Conservation (phyloP, 53 echinoderm and acorn worm genomes). For the Crossaster papposus region DNA sequence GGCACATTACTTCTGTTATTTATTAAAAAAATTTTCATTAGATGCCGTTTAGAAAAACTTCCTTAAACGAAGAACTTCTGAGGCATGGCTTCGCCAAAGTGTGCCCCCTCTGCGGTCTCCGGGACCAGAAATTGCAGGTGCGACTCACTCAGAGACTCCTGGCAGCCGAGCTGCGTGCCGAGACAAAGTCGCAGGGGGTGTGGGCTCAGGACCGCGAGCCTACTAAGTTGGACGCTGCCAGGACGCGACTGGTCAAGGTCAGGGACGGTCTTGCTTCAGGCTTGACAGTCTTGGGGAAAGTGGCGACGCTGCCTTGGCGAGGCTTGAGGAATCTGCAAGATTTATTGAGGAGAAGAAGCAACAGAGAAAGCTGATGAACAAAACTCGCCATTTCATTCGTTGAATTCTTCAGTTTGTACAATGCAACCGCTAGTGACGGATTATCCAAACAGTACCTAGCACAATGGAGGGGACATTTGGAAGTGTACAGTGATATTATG, state of each 20-base stretch:
- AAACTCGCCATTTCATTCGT: too few species aligned
- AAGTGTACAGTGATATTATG: too few species aligned
- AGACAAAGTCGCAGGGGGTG: conserved; percentile 31
- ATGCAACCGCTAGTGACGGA: too few species aligned
- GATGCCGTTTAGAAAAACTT: conserved; percentile 7
- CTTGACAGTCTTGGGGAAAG: neutral
- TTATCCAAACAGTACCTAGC: neutral
- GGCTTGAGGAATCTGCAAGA: neutral
- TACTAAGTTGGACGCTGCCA: neutral
- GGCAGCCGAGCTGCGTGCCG: conserved; percentile 37
- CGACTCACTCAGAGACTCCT: conserved; percentile 26
- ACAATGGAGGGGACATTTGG: neutral
- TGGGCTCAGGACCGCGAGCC: conserved; percentile 26
- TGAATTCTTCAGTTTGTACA: too few species aligned
- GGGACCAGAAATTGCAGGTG: neutral
- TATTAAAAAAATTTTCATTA: neutral
- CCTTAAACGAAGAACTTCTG: conserved; percentile 42
- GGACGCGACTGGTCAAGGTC: neutral
- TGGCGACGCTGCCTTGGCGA: neutral
- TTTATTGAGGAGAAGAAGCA: neutral
- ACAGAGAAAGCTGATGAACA: neutral
- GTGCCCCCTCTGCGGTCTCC: neutral
- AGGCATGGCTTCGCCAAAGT: conserved; percentile 41
- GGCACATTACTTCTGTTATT: neutral
- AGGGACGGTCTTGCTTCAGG: neutral